Evolutionary conservation across 2,113 vertebrate species (phyloP).

Genomic region (Planiliza haematocheilus): DNA sequence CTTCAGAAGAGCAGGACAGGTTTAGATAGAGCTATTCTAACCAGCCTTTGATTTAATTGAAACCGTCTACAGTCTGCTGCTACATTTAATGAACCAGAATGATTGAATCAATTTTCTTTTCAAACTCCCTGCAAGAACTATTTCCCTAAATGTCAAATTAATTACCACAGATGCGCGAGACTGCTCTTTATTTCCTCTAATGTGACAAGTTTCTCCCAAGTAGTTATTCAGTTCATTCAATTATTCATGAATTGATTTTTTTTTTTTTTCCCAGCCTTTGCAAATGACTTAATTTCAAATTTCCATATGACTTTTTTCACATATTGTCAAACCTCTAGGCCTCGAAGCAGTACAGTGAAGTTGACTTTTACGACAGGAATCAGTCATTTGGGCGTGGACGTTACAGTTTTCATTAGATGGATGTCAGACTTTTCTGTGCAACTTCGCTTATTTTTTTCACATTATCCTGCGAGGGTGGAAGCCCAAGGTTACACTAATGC

Average conservation of each 20-base stretch:
- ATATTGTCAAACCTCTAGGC: too few relatives aligned
- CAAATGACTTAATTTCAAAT: neutral
- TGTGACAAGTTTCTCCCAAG: neutral
- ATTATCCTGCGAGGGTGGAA: neutral
- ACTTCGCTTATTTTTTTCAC: slow-evolving; percentile 11
- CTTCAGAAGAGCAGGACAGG: too few relatives aligned
- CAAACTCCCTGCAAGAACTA: neutral
- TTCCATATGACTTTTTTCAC: too few relatives aligned
- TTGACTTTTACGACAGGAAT: too few relatives aligned
- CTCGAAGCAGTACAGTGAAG: too few relatives aligned
- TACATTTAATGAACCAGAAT: neutral
- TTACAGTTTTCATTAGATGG: slow-evolving; percentile 21
- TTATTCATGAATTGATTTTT: neutral
- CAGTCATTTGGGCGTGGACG: neutral
- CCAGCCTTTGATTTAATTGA: too few relatives aligned
- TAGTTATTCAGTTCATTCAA: neutral
- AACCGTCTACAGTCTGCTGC: neutral
- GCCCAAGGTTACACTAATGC: slow-evolving; percentile 11
- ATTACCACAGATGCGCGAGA: neutral
- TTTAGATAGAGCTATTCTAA: neutral
- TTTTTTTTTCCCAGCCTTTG: neutral
- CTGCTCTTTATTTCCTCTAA: neutral
- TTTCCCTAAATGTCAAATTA: neutral
- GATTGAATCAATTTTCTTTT: neutral
- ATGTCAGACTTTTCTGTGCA: neutral